phyloP scores from a whole-genome alignment of 2,797 vertebrate genomes.

The Mormyrops boulengeri region DNA sequence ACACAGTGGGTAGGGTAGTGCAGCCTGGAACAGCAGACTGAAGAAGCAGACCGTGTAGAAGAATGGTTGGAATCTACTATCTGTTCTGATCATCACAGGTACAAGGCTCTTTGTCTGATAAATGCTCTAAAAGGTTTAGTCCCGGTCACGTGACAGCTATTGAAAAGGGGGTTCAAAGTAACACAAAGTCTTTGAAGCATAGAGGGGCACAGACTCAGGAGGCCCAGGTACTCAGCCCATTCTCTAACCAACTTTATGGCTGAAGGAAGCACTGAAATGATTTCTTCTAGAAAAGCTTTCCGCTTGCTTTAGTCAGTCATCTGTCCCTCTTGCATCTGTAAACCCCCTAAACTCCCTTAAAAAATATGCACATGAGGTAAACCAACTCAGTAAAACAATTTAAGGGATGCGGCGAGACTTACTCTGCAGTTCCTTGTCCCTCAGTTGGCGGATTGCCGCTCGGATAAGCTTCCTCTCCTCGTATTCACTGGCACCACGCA shows the following conservation, averaged over 20 bases:
- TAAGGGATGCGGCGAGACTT: conserved; percentile 10
- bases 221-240: neutral
- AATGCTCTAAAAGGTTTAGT: neutral
- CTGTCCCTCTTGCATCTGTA: neutral
- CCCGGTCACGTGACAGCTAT: neutral
- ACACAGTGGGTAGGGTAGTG: neutral
- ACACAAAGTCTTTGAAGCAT: neutral
- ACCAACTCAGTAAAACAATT: neutral
- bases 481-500: conserved; percentile 73
- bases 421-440: conserved; percentile 84
- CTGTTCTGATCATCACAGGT: conserved; percentile 39
- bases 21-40: neutral
- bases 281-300: neutral
- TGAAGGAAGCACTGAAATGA: neutral
- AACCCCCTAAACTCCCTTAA: neutral
- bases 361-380: neutral
- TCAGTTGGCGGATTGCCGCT: conserved; percentile 78
- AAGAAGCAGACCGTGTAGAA: conserved; percentile 36
- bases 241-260: neutral
- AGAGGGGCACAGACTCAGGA: neutral
- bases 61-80: conserved; percentile 55
- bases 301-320: neutral
- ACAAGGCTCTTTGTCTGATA: conserved; percentile 6
- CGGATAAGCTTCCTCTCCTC: conserved; percentile 92
- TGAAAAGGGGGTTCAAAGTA: neutral